Percentiles rank a stretch among this genome's conserved stretches.
Conservation (phyloP, 2,797 vertebrate species). For the Pseudochirops corinnae region DNA sequence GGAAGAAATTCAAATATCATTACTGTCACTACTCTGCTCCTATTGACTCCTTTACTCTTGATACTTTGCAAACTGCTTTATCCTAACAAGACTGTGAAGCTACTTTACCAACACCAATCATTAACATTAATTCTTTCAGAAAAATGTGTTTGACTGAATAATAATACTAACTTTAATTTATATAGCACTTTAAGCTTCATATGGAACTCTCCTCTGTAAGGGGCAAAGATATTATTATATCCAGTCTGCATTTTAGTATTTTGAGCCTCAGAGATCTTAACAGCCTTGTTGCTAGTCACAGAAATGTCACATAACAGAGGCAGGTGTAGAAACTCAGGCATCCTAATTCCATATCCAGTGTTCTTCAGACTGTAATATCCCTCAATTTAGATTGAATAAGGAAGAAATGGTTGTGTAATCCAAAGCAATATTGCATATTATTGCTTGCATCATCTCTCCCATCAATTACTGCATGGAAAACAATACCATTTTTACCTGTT, state of each 20-base stretch:
- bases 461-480: background rate
- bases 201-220: background rate
- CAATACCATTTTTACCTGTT: background rate
- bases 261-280: background rate
- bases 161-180: background rate
- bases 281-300: background rate
- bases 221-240: background rate
- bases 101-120: background rate
- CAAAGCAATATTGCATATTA: background rate
- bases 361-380: background rate
- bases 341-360: background rate
- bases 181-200: background rate
- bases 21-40: background rate
- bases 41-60: background rate
- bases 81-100: background rate
- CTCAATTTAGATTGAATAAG: background rate
- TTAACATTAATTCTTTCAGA: background rate
- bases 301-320: background rate
- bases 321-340: no score
- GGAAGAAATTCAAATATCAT: background rate
- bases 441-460: background rate
- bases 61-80: background rate
- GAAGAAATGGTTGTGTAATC: background rate
- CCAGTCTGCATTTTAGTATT: background rate
- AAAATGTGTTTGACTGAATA: background rate